Evolutionary conservation across 2,113 vertebrate species (phyloP), one percentile per base, ranked within the genome.

Genomic region (Elgaria multicarinata): DNA sequence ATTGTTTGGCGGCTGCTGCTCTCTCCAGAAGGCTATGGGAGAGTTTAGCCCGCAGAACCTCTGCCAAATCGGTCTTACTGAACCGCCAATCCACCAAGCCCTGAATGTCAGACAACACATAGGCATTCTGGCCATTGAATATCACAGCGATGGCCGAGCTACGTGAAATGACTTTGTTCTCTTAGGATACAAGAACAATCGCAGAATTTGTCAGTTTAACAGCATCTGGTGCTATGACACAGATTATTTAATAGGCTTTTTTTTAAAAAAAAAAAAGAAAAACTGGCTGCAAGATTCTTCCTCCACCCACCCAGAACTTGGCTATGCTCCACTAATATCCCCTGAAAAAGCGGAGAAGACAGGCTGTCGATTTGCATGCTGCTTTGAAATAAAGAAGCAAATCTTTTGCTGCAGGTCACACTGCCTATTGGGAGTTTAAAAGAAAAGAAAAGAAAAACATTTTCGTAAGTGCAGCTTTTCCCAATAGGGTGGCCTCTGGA

Each of bases 11-110:
- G 91, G 76, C 62, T 76, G 78, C 18, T 50, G 55, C 71, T 36
- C 36, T 5, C 39, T 86, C 24, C 24, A 44, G 88, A 46, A 77
- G 87, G 9, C 42, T 91, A 79, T 58, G 64, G 71, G 0, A 6
- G 31, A 9, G 50, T 46, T 83, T 50, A 22, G 82, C 91, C 77
- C 77, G 67, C 86, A 84, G 83, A 93, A 83, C 9, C 67, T 62
- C 26, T 94, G 90, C 87, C 91, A 94, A 53, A 75, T 78, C 88
- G 87, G 93, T 83, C 90, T 69, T 87, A 88, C 88, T 93, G 90
- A 87, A 87, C 67, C 91, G 81, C 79, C 92, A 53, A 88, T 81
- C 93, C 66, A 91, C 31, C 26, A 39, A 26, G 79, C 5, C 75
- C 58, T 75, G 77, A 71, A 31, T 79, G 82, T 87, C 78, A 89